Percentiles rank a stretch among this genome's conserved stretches.
Evolutionary conservation across 2,797 vertebrate species (phyloP).

Genomic region (Pseudocheirus occidentalis): DNA sequence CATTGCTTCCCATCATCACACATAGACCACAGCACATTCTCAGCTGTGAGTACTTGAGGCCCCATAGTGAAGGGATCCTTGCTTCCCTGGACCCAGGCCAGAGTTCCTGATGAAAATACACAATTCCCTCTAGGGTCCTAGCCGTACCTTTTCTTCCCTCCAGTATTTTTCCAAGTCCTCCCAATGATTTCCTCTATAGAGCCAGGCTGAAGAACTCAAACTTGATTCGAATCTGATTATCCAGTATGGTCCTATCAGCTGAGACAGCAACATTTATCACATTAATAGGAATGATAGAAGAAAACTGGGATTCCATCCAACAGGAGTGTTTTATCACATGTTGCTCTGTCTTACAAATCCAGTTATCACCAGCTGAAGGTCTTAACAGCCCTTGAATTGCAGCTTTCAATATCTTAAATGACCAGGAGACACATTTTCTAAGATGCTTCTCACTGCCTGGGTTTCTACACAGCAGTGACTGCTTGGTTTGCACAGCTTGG

Average conservation of each 20-base stretch:
- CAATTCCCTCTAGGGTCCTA: neutral
- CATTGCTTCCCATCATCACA: neutral
- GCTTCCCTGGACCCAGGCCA: neutral
- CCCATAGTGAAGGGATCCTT: neutral
- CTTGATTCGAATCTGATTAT: conserved; percentile 86
- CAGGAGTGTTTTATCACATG: conserved; percentile 85
- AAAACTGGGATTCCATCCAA: conserved; percentile 86
- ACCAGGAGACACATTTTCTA: conserved; percentile 63
- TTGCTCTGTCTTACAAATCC: conserved; percentile 87
- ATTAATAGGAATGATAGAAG: conserved; percentile 87
- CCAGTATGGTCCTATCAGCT: conserved; percentile 85
- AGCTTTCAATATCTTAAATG: conserved; percentile 83
- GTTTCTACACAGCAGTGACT: neutral
- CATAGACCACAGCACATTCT: fast-evolving
- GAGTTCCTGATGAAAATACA: conserved; percentile 9
- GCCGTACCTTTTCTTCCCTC: conserved; percentile 36
- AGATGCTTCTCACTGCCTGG: neutral
- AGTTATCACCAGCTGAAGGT: conserved; percentile 86
- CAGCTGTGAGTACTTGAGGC: too few relatives aligned
- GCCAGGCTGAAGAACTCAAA: conserved; percentile 80
- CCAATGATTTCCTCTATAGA: conserved; percentile 54
- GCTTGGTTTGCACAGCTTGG: neutral
- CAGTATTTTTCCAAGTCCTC: conserved; percentile 53
- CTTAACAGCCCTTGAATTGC: conserved; percentile 83
- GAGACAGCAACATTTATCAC: conserved; percentile 88